phyloP scores from a whole-genome alignment of 2,113 vertebrate genomes.

The Arvicanthis niloticus region DNA sequence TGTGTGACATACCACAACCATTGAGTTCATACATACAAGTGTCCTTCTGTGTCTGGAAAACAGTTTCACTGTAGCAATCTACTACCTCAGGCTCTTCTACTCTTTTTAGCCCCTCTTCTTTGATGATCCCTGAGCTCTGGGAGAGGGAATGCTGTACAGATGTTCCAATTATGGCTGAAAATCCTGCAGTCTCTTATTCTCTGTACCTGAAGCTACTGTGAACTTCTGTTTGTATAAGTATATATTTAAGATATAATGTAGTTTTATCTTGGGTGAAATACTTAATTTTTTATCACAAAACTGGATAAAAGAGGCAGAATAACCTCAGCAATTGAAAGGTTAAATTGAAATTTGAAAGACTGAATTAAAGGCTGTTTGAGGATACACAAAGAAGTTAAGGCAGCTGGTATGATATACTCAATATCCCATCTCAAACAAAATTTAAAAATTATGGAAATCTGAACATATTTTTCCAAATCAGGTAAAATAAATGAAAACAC shows the following conservation, averaged over 20 bases:
- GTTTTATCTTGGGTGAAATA: neutral
- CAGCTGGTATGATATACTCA: neutral
- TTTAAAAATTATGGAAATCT: neutral
- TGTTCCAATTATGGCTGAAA: neutral
- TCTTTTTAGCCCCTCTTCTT: neutral
- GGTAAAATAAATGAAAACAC: conserved; percentile 17
- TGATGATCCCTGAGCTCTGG: neutral
- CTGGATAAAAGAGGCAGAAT: no score
- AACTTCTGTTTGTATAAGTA: neutral
- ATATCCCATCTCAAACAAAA: neutral
- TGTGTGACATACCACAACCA: neutral
- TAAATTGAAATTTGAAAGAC: neutral
- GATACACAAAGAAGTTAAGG: neutral
- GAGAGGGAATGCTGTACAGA: neutral
- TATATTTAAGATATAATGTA: neutral
- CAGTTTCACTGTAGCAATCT: neutral
- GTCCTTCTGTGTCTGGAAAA: neutral
- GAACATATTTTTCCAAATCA: neutral
- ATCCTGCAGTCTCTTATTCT: neutral
- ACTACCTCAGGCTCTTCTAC: neutral
- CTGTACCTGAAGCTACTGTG: neutral
- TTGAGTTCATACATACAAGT: neutral
- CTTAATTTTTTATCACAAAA: neutral
- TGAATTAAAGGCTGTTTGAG: neutral
- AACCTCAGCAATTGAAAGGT: neutral